Conservation (phyloP, 2,797 vertebrate species). For the Coranthus polyacanthus region DNA sequence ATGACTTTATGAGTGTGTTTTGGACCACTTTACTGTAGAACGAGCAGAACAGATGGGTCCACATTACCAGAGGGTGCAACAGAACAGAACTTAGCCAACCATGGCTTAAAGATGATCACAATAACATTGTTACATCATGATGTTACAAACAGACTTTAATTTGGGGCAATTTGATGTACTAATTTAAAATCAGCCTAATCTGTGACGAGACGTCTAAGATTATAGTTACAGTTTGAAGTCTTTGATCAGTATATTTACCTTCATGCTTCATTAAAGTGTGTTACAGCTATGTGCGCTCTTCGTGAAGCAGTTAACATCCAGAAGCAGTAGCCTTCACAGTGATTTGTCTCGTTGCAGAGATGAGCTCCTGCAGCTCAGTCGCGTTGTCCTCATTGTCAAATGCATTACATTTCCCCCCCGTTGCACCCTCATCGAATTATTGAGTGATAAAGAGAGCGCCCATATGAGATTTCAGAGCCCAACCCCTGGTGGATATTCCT, state of each 20-base stretch:
- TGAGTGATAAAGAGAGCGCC: conserved; percentile 50
- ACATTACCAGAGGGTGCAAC: conserved; percentile 57
- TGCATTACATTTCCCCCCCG: conserved; percentile 32
- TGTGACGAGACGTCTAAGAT: conserved; percentile 4
- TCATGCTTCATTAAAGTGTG: neutral
- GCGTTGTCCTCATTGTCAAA: conserved; percentile 41
- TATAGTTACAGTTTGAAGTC: neutral
- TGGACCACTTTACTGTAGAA: conserved; percentile 29
- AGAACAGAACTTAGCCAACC: conserved; percentile 43
- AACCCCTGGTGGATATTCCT: conserved; percentile 21
- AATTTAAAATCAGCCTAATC: neutral
- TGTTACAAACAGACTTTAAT: neutral
- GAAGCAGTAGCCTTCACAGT: neutral
- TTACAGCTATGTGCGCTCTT: neutral
- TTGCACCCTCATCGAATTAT: conserved; percentile 59
- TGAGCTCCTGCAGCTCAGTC: neutral
- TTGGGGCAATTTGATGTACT: neutral
- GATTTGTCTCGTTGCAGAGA: conserved; percentile 1
- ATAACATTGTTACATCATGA: conserved; percentile 54
- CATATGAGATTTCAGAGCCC: conserved; percentile 42
- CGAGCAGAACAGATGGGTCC: conserved; percentile 77
- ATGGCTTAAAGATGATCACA: conserved; percentile 43
- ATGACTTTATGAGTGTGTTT: conserved; percentile 29
- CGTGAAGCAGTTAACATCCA: neutral
- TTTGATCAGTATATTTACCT: neutral